Evolutionary conservation across 1,140 invertebrate genomes (phyloP).

Genomic region (Schmidtea mediterranea): DNA sequence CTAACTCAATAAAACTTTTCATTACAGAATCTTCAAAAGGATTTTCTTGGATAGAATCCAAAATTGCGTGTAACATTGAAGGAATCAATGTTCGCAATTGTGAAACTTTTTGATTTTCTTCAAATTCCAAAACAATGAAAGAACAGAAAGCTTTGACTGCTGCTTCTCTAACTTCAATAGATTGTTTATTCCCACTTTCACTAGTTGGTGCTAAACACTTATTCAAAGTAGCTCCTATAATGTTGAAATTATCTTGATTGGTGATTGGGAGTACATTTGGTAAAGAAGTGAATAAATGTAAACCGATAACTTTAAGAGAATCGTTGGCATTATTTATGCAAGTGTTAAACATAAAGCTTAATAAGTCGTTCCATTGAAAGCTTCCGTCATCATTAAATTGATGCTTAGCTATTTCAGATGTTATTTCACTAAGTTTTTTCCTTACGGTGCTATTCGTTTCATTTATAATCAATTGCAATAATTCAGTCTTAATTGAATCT

Average conservation of each 20-base stretch:
- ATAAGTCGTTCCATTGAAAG: constrained; percentile 81
- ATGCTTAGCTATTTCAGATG: constrained; percentile 52
- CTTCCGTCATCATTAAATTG: constrained; percentile 47
- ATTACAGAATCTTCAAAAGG: constrained; percentile 36
- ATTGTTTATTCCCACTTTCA: neutral
- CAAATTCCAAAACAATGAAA: too few species aligned
- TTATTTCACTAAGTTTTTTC: constrained; percentile 71
- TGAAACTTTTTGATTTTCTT: too few species aligned
- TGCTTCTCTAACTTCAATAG: neutral
- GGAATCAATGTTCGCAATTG: too few species aligned
- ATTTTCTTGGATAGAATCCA: too few species aligned
- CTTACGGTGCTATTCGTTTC: constrained; percentile 29
- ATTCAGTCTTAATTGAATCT: neutral
- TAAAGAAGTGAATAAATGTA: constrained; percentile 66
- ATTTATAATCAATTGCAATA: constrained; percentile 1
- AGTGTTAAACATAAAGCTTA: constrained; percentile 67
- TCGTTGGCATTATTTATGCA: constrained; percentile 53
- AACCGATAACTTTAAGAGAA: constrained; percentile 61
- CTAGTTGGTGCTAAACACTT: neutral
- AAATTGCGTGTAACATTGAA: too few species aligned
- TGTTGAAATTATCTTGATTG: too few species aligned
- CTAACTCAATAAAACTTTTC: constrained; percentile 71
- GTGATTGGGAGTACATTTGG: neutral
- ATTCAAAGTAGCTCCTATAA: too few species aligned
- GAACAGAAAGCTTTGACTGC: neutral